These are phyloP conservation scores for Crambe crambe DNA, from an alignment of 37 sponge, comb jelly and placozoan species.

Conservation along the genomic window DNA sequence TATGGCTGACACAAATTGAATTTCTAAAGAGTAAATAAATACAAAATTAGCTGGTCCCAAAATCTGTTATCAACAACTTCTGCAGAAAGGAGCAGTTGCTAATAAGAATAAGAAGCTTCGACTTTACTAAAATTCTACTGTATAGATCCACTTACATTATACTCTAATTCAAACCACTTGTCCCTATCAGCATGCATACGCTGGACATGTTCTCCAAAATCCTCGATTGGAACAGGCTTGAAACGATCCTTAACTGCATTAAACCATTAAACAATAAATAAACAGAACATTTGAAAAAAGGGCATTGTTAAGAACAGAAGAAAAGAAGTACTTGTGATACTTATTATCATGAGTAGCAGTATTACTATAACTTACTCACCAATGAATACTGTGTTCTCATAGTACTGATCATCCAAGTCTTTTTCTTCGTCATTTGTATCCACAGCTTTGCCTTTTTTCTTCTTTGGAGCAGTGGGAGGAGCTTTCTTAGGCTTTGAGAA, in stretches of 20 bases:
- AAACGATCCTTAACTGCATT: background rate
- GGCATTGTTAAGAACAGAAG: too few relatives aligned
- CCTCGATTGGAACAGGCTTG: conserved; percentile 29
- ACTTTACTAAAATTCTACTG: background rate
- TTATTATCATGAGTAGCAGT: background rate
- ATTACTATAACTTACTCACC: background rate
- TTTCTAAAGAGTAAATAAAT: too few relatives aligned
- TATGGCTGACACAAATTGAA: too few relatives aligned
- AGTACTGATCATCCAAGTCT: background rate
- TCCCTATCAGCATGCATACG: conserved; percentile 63
- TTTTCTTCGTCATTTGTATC: too few relatives aligned
- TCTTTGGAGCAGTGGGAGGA: background rate
- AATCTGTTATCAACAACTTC: too few relatives aligned
- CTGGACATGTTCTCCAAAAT: conserved; percentile 59
- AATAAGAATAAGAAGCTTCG: too few relatives aligned
- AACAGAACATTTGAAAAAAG: background rate
- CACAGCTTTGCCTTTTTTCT: background rate
- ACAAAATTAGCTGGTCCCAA: too few relatives aligned
- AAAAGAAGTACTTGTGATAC: too few relatives aligned
- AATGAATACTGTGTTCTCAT: background rate
- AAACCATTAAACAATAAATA: too few relatives aligned
- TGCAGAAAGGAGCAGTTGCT: too few relatives aligned
- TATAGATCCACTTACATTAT: conserved; percentile 29
- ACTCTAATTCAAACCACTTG: conserved; percentile 62
- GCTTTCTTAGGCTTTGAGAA: background rate